Evolutionary conservation across 2,888 invertebrate species (phyloP).

Genomic region (Agonum fuliginosum): DNA sequence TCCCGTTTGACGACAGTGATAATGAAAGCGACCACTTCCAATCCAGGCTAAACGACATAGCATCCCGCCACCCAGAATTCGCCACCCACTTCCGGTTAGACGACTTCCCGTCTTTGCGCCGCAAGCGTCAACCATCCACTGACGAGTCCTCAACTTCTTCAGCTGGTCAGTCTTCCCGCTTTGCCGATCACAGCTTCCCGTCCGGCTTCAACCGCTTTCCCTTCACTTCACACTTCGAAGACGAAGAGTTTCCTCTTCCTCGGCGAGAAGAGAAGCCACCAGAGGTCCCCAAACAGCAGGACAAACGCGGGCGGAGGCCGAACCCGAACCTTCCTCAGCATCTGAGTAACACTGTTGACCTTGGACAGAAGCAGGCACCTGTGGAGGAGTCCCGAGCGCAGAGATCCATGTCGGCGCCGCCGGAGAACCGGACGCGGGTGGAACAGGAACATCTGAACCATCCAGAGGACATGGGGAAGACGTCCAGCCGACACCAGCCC

Average conservation of each 20-base stretch:
- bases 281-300: conserved; percentile 67
- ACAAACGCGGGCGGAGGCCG: conserved; percentile 65
- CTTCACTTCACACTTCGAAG: conserved; percentile 64
- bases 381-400: conserved; percentile 78
- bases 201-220: conserved; percentile 69
- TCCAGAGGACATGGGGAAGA: conserved; percentile 61
- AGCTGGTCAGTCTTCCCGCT: conserved; percentile 64
- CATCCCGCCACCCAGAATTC: conserved; percentile 84
- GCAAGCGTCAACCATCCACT: conserved; percentile 69
- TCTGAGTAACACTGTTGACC: conserved; percentile 86
- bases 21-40: conserved; percentile 71
- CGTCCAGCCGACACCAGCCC: conserved; percentile 32
- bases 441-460: conserved; percentile 62
- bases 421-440: conserved; percentile 72
- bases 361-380: conserved; percentile 80
- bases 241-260: conserved; percentile 59
- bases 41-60: conserved; percentile 80
- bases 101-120: conserved; percentile 43
- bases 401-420: conserved; percentile 88
- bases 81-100: conserved; percentile 76
- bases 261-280: conserved; percentile 63
- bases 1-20: conserved; percentile 80
- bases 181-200: conserved; percentile 72
- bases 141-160: conserved; percentile 61
- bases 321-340: conserved; percentile 76